Evolutionary conservation across 2,888 invertebrate genomes (phyloP).

Genomic region (Drosophila affinis): DNA sequence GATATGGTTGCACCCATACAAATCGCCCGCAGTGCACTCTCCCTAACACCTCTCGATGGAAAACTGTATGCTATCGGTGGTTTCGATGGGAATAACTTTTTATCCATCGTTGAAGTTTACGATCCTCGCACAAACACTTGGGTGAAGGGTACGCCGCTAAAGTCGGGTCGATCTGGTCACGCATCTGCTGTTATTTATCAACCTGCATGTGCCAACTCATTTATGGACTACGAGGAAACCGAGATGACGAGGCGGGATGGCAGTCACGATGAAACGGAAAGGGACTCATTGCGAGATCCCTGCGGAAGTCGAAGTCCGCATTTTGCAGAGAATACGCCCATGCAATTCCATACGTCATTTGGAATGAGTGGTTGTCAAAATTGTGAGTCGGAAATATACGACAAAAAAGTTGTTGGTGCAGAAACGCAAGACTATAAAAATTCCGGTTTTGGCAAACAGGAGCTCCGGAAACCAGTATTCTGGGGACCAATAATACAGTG

Average conservation of each 20-base stretch:
- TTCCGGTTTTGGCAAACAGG: constrained; percentile 24
- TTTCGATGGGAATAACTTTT: constrained; percentile 93
- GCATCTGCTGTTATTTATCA: constrained; percentile 95
- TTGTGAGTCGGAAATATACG: constrained; percentile 59
- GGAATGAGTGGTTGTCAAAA: constrained; percentile 72
- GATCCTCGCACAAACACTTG: constrained; percentile 91
- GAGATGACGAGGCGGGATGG: constrained; percentile 55
- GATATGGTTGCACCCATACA: constrained; percentile 90
- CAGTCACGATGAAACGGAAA: constrained; percentile 31
- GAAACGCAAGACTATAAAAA: constrained; percentile 12
- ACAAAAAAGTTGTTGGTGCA: not conserved
- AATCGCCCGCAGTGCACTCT: constrained; percentile 93
- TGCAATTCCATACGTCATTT: constrained; percentile 70
- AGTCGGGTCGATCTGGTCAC: constrained; percentile 95
- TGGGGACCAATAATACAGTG: constrained; percentile 1
- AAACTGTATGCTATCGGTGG: constrained; percentile 96
- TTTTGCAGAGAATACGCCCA: constrained; percentile 46
- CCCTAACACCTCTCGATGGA: constrained; percentile 93
- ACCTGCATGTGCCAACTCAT: constrained; percentile 85
- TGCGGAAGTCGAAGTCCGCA: constrained; percentile 42
- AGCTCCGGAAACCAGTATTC: constrained; percentile 10
- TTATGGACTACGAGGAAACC: constrained; percentile 81
- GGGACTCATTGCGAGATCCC: constrained; percentile 34
- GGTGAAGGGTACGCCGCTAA: constrained; percentile 90
- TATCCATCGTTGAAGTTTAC: constrained; percentile 94